Evolutionary conservation across 2,113 vertebrate genomes (phyloP).

Genomic region (Datnioides undecimradiatus): DNA sequence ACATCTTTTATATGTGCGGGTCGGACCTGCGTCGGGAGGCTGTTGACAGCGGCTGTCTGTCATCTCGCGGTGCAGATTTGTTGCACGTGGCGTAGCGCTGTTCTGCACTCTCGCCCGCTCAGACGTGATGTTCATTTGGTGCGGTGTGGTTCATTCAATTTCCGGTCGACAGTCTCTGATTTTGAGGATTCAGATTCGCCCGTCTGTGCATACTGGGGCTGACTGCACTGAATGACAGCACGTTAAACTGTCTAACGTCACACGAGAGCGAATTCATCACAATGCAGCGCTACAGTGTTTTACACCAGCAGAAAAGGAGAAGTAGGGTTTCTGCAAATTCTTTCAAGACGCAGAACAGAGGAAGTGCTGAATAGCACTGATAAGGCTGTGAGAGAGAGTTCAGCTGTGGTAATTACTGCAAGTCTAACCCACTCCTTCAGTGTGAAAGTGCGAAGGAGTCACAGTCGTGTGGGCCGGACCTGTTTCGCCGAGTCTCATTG

Average conservation of each 20-base stretch:
- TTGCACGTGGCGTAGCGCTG: not conserved
- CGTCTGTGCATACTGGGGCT: not conserved
- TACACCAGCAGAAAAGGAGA: slow-evolving; percentile 15
- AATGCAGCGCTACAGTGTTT: not conserved
- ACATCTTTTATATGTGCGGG: not conserved
- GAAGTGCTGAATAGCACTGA: slow-evolving; percentile 33
- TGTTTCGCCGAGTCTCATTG: not conserved
- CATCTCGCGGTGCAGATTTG: not conserved
- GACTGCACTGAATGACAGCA: not conserved
- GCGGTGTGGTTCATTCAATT: not conserved
- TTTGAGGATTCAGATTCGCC: not conserved
- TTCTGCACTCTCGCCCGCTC: not conserved
- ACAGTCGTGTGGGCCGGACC: not conserved
- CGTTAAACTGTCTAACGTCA: not conserved
- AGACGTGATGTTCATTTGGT: not conserved
- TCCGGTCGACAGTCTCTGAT: too few relatives aligned
- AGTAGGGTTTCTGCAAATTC: slow-evolving; percentile 6
- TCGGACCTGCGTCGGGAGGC: not conserved
- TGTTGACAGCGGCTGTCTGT: not conserved
- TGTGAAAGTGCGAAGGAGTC: too few relatives aligned
- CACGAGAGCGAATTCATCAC: not conserved
- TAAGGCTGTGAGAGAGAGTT: slow-evolving; percentile 1
- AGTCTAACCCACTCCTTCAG: not conserved
- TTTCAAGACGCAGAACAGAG: slow-evolving; percentile 8
- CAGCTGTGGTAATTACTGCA: not conserved